Base-by-base conservation (phyloP, 2,888 invertebrate species). In the Coelopa pilipes region DNA sequence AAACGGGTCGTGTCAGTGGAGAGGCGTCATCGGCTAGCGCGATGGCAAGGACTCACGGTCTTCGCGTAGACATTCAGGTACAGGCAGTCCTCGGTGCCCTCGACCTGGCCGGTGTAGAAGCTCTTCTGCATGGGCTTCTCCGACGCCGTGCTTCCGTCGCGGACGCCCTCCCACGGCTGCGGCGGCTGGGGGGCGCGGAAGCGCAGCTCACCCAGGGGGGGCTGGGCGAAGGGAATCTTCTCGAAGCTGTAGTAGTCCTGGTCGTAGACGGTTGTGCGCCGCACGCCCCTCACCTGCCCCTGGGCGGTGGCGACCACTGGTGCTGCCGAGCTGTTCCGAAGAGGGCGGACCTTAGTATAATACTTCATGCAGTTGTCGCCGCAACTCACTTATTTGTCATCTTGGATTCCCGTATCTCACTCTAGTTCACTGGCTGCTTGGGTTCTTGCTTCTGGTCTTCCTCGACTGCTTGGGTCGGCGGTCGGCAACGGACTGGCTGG, bases 51-150 rank as follows among this genome's bases (percentile, higher is more conserved):
- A n/a, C 77, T 80, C 77, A 86, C 86, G 78, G 81, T 77, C 47
- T 85, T 86, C n/a, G 82, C 78, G 68, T 83, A 88, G 2, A 90
- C 87, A 82, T 89, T 90, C 21, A 90, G 79, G 80, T 88, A 88
- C 11, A 90, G 80, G 76, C 90, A 90, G 78, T 90, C 89, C 80
- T 90, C 90, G 46, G 81, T 79, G 2, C 90, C 90, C 4, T 76
- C 79, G 7, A 84, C 70, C 4, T 24, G 3, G 12, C 87, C 81
- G 0, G 85, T 80, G 7, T 81, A 50, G 0, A 79, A 4, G 68
- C 81, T 80, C 57, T 79, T 81, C 70, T 88, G 87, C 11, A 85
- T 78, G 3, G 86, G 86, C 72, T 83, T 80, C 1, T 80, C 75
- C 3, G 82, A 81, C 57, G 85, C 83, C 13, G 82, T 78, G 0